Base-by-base conservation (phyloP, 2,797 vertebrate species). In the Furcifer pardalis region DNA sequence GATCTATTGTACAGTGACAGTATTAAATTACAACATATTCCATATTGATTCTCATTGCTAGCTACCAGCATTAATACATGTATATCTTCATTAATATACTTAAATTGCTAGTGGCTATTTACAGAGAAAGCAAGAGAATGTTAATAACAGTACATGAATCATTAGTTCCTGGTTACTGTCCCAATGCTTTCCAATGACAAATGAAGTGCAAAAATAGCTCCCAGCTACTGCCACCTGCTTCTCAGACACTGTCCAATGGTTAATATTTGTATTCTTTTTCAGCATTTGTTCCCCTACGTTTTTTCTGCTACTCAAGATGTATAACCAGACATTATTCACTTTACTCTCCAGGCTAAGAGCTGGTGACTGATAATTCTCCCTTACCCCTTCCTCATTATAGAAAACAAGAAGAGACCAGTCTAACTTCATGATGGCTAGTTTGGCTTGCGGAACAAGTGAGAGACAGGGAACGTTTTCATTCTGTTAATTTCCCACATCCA, bases 171-270 rank as follows among this genome's bases (percentile, higher is more conserved):
- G 94, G 92, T 94, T 95, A 95, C 91, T 89, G 85, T 88, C 87
- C 90, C 90, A 91, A 92, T 94, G 89, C 71, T 91, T 91, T 89
- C n/a, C 84, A 89, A 90, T 35, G 63, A 90, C 92, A 95, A 96
- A 94, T 94, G 94, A 93, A 95, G 95, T 93, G 90, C 93, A 96
- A 94, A 96, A 95, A 93, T 92, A 95, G 93, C 94, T 94, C 1
- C 17, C 89, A 92, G 95, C 91, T 90, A 91, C 88, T 79, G 82
- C 93, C 96, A 97, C 95, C 96, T 97, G 96, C 96, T 95, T 92
- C 94, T 92, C 86, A 82, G 44, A 44, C 88, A 87, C 89, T 93
- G 90, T 89, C 92, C 93, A 83, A 72, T 91, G 88, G 88, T 95
- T 95, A 95, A 92, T 96, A 96, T 96, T 96, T 95, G 93, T 89